phyloP scores from a whole-genome alignment of 2,797 vertebrate species.

The Calcarius lapponicus region DNA sequence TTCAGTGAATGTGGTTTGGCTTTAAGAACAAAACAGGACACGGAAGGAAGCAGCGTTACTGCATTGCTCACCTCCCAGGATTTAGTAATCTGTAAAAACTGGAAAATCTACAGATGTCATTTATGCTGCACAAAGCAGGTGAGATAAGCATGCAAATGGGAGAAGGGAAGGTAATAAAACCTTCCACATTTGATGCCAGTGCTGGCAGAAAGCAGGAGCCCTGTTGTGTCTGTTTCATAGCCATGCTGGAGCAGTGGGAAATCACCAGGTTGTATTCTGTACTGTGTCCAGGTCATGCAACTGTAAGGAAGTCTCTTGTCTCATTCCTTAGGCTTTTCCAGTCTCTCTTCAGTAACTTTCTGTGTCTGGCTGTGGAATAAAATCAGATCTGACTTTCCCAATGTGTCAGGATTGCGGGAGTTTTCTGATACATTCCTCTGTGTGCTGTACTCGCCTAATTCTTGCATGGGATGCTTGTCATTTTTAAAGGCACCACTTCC shows the following conservation, averaged over 20 bases:
- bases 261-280: accelerated
- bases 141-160: not conserved
- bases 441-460: not conserved
- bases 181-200: not conserved
- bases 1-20: not conserved
- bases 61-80: accelerated
- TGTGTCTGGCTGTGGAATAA: not conserved
- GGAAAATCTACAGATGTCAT: not conserved
- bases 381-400: not conserved
- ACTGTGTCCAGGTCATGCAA: not conserved
- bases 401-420: not conserved
- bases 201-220: not conserved
- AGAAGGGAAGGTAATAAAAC: not conserved
- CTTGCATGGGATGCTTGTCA: not conserved
- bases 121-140: not conserved
- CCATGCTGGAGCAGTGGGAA: not conserved
- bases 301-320: not conserved
- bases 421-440: not conserved
- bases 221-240: accelerated
- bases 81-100: not conserved
- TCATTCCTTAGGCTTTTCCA: not conserved
- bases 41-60: not conserved
- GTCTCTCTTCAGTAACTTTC: not conserved
- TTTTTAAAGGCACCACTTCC: not conserved
- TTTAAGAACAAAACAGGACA: not conserved